Evolutionary conservation across 1,140 invertebrate species (phyloP).

Genomic region (Vanessa tameamea): DNA sequence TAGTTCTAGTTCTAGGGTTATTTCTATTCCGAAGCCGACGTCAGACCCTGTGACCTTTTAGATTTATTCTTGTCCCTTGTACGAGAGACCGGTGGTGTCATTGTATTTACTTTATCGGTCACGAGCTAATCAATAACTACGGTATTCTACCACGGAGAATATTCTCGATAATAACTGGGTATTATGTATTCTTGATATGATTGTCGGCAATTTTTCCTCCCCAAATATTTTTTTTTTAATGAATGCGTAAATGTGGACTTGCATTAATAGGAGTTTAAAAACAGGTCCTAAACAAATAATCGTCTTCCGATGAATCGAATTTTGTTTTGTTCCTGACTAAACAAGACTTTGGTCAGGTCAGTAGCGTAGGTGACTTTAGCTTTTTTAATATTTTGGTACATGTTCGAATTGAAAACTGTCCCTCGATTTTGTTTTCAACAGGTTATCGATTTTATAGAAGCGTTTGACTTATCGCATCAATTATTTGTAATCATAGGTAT

Average conservation of each 20-base stretch:
- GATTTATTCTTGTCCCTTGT: conserved; percentile 38
- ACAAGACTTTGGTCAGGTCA: background rate
- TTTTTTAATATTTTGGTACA: no score
- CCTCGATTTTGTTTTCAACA: no score
- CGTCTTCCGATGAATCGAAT: background rate
- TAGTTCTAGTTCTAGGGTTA: background rate
- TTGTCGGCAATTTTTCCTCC: background rate
- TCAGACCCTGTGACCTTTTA: conserved; percentile 41
- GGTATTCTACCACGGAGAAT: background rate
- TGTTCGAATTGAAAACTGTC: no score
- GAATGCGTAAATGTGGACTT: background rate
- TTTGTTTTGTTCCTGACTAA: background rate
- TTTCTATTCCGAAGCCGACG: conserved; percentile 2
- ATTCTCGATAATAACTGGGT: background rate
- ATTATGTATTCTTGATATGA: no score
- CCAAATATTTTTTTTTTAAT: no score
- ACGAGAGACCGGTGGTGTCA: background rate
- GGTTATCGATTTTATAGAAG: no score
- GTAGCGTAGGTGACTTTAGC: background rate
- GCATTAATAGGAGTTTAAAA: background rate
- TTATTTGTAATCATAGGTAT: no score
- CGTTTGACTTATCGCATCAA: no score
- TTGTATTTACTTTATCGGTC: conserved; percentile 11
- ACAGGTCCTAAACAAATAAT: conserved; percentile 1
- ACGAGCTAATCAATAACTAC: background rate